A percentile compares a stretch with the other conserved stretches of the same genome.
Evolutionary conservation across 2,113 vertebrate genomes (phyloP).

Genomic region (Echinops telfairi): DNA sequence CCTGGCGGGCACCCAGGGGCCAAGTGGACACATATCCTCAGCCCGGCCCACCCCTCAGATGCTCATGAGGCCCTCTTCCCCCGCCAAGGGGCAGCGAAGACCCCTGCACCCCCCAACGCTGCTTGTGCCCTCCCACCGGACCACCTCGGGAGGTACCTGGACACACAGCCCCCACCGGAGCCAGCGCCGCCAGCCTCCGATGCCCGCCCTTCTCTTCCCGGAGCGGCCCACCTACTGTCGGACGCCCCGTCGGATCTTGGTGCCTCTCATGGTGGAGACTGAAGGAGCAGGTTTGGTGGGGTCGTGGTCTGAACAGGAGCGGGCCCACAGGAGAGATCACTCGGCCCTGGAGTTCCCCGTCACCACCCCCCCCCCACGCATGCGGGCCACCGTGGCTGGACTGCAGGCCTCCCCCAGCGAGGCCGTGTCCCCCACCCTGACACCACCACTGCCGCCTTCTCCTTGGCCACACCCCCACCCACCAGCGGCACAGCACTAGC

Average conservation of each 20-base stretch:
- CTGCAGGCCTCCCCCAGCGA: too few relatives aligned
- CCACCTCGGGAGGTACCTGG: too few relatives aligned
- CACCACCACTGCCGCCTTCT: too few relatives aligned
- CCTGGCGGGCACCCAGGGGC: too few relatives aligned
- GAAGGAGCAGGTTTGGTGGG: neutral
- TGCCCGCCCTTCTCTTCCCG: neutral
- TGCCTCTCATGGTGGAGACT: too few relatives aligned
- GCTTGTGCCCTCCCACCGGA: neutral
- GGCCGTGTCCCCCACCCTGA: too few relatives aligned
- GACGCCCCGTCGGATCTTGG: neutral
- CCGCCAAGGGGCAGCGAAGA: neutral
- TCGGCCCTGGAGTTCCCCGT: too few relatives aligned
- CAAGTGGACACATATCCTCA: neutral
- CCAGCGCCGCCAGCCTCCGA: neutral
- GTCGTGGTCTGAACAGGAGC: too few relatives aligned
- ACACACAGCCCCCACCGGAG: neutral
- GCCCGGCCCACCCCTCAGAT: neutral
- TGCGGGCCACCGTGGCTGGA: too few relatives aligned
- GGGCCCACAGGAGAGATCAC: neutral
- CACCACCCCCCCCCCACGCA: too few relatives aligned
- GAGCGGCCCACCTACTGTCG: neutral
- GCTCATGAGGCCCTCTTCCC: neutral
- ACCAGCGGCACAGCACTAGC: too few relatives aligned
- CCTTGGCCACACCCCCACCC: too few relatives aligned
- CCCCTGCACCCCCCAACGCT: neutral